Conservation (phyloP, 2,797 vertebrate species). For the Chelonia mydas region DNA sequence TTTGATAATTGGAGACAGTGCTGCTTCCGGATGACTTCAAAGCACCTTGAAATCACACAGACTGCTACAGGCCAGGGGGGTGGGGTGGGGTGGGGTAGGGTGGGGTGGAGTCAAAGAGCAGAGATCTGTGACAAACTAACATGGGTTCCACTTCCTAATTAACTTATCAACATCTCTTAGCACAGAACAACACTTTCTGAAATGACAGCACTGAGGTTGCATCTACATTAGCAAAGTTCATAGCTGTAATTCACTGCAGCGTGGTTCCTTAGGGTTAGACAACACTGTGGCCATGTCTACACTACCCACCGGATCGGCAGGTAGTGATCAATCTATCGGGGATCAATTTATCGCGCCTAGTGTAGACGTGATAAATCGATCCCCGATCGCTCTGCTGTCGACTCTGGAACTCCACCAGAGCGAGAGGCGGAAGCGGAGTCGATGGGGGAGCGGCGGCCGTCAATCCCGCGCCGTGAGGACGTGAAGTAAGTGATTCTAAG, state of each 20-base stretch:
- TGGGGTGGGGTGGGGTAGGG: not conserved
- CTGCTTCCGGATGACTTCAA: not conserved
- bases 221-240: not conserved
- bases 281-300: not conserved
- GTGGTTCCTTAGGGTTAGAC: not conserved
- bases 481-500: too few relatives aligned
- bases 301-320: too few relatives aligned
- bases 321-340: too few relatives aligned
- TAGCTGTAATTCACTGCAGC: not conserved
- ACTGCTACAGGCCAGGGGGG: not conserved
- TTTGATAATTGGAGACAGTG: not conserved
- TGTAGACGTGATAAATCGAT: too few relatives aligned
- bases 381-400: too few relatives aligned
- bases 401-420: too few relatives aligned
- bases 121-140: not conserved
- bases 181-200: not conserved
- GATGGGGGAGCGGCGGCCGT: too few relatives aligned
- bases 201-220: not conserved
- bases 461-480: too few relatives aligned
- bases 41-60: not conserved
- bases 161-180: not conserved
- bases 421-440: too few relatives aligned
- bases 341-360: too few relatives aligned
- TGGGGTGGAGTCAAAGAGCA: not conserved
- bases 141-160: not conserved